Evolutionary conservation across 2,888 invertebrate genomes (phyloP), one percentile per base, ranked within the genome.

Genomic region (Cremastobaeus sp.): DNA sequence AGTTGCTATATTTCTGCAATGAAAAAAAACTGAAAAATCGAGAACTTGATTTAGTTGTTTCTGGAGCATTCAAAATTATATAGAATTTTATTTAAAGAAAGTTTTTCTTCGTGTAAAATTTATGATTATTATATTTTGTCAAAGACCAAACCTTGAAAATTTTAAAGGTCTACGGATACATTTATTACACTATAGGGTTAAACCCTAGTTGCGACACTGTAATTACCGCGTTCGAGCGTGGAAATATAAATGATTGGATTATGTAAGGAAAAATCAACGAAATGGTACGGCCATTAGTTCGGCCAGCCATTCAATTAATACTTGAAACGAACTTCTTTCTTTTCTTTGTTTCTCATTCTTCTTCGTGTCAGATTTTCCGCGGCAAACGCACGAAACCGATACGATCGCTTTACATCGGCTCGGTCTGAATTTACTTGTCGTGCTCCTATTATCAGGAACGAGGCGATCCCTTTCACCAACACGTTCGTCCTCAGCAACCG

Each of bases 401-500:
- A 64, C 50, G 54, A 35, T 62, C 20, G 50, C 37, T 50, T 37
- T 20, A 21, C 52, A 17, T 47, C 34, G 47, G n/a, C 17, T 41
- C 43, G 25, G 18, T 3, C 37, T 52, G 66, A 54, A 72, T 66
- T 55, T 55, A 18, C 60, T 47, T 55, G 64, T 57, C 45, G 39
- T 65, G 74, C 74, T 69, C 74, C 48, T 59, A 74, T 74, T 74
- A 64, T 74, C 69, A 45, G 65, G 55, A 74, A 69, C 74, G 64
- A 69, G 69, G 69, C 52, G 68, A 74, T 74, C 69, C 74, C 74
- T 74, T 74, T 74, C 74, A 74, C 74, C 65, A 54, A 15, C 30
- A 34, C 54, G 64, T 62, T 55, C 64, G 57, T 74, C 74, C 69
- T 73, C 73, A 55, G 62, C 14, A 41, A 59, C 71, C 35, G 52